Evolutionary conservation across 2,113 vertebrate species (phyloP).

Genomic region (Ceyx cyanopectus): DNA sequence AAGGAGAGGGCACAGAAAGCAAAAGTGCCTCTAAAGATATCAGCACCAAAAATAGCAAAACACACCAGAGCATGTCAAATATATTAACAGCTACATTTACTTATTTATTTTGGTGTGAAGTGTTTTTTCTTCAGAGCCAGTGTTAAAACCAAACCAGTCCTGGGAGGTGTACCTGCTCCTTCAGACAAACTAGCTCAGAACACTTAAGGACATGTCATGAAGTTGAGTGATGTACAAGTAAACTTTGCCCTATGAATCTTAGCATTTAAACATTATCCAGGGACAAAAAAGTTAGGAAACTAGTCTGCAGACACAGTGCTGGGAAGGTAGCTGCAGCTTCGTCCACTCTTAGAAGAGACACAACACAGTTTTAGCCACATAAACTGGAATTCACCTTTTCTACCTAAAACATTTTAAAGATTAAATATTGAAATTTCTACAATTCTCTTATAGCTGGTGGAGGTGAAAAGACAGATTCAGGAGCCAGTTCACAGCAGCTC

Average conservation of each 20-base stretch:
- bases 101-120: background rate
- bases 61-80: background rate
- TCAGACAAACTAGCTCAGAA: background rate
- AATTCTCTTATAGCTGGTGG: background rate
- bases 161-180: background rate
- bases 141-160: background rate
- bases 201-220: background rate
- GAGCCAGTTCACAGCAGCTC: background rate
- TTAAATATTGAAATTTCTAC: background rate
- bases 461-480: background rate
- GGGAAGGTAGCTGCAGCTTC: background rate
- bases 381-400: background rate
- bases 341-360: background rate
- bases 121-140: rapidly evolving
- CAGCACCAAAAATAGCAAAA: background rate
- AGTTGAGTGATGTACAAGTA: background rate
- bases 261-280: background rate
- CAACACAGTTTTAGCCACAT: background rate
- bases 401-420: background rate
- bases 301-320: background rate
- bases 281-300: background rate
- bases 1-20: background rate
- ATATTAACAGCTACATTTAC: background rate
- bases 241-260: background rate
- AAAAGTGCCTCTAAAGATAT: background rate